Percentiles rank a stretch among this genome's conserved stretches.
These are phyloP conservation scores for Perognathus longimembris DNA, from an alignment of 2,113 vertebrate species.

Conservation along the genomic window DNA sequence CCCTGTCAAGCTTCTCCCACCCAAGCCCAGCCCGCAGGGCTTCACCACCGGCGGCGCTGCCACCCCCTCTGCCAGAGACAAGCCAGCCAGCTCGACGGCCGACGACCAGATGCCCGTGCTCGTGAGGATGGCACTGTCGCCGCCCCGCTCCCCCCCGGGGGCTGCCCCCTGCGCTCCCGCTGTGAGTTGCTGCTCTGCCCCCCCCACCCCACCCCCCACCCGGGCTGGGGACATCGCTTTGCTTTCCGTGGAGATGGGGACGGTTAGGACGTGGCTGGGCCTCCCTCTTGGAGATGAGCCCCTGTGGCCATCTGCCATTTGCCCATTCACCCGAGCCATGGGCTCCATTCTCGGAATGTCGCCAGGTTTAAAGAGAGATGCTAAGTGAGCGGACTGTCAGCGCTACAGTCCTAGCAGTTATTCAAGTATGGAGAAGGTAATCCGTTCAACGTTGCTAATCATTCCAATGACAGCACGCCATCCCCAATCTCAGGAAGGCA, in stretches of 20 bases:
- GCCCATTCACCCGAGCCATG: background rate
- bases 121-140: slow-evolving; percentile 91
- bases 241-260: slow-evolving; percentile 80
- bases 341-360: background rate
- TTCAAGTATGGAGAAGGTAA: background rate
- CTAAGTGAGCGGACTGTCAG: too few relatives aligned
- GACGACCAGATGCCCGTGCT: slow-evolving; percentile 93
- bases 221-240: slow-evolving; percentile 87
- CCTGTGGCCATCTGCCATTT: background rate
- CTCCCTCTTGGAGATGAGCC: background rate
- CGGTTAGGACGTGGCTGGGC: background rate
- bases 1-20: slow-evolving; percentile 91
- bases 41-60: slow-evolving; percentile 84
- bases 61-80: slow-evolving; percentile 86
- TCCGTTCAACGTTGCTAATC: background rate
- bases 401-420: too few relatives aligned
- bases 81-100: slow-evolving; percentile 88
- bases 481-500: slow-evolving; percentile 69
- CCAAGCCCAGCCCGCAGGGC: slow-evolving; percentile 88
- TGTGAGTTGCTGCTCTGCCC: slow-evolving; percentile 91
- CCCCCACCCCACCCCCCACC: slow-evolving; percentile 60
- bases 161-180: slow-evolving; percentile 88
- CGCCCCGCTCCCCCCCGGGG: slow-evolving; percentile 87
- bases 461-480: background rate
- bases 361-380: too few relatives aligned